phyloP scores from a whole-genome alignment of 2,888 invertebrate species.

The Cheilosia soror region DNA sequence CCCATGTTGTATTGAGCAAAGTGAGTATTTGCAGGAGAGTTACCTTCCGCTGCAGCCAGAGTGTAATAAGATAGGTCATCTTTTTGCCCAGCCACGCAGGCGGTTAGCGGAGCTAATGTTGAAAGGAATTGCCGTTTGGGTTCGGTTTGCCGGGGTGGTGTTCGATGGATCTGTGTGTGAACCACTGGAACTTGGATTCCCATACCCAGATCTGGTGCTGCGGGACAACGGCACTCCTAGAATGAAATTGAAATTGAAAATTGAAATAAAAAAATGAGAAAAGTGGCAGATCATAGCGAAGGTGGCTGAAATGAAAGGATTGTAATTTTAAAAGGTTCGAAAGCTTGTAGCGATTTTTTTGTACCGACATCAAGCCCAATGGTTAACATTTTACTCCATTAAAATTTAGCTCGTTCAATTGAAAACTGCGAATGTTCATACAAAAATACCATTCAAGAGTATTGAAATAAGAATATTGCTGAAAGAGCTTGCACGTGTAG shows the following conservation, averaged over 20 bases:
- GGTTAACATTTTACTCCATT: too few relatives aligned
- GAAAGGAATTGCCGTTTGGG: slow-evolving; percentile 91
- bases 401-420: too few relatives aligned
- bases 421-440: too few relatives aligned
- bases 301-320: background rate
- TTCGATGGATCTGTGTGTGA: slow-evolving; percentile 83
- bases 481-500: too few relatives aligned
- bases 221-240: slow-evolving; percentile 83
- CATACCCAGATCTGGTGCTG: slow-evolving; percentile 86
- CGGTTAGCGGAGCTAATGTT: slow-evolving; percentile 90
- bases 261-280: background rate
- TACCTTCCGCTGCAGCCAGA: slow-evolving; percentile 85
- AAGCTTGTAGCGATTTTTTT: too few relatives aligned
- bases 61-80: slow-evolving; percentile 86
- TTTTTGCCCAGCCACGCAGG: slow-evolving; percentile 88
- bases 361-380: too few relatives aligned
- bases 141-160: slow-evolving; percentile 85
- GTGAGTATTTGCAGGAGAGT: slow-evolving; percentile 86
- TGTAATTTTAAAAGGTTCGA: too few relatives aligned
- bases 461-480: too few relatives aligned
- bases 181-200: slow-evolving; percentile 84
- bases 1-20: slow-evolving; percentile 89
- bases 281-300: background rate
- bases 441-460: too few relatives aligned
- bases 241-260: slow-evolving; percentile 3